Evolutionary conservation across 2,888 invertebrate genomes (phyloP), one percentile per base, ranked within the genome.

Genomic region (Pasiphila rectangulata): DNA sequence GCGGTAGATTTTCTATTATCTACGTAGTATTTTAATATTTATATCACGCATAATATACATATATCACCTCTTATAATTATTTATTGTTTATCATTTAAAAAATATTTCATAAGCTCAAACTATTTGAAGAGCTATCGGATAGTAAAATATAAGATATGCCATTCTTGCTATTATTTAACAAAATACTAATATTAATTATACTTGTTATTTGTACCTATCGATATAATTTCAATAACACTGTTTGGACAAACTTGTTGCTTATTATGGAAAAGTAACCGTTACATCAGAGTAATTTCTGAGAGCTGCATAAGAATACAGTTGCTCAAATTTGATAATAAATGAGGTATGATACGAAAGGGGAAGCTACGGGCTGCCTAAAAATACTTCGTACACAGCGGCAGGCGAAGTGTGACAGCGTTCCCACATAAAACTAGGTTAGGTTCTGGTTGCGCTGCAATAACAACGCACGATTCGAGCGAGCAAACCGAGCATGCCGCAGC

Each of bases 21-120:
- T 32, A 32, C 17, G 20, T 52, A 56, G 50, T 60, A 57, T 63
- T 57, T 64, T 47, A 59, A 54, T 46, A 25, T 20, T 35, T 16
- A n/a, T 38, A 37, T 9, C 46, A 43, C 43, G 40, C 37, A 13
- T 10, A 25, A 7, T 45, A 3, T 40, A 24, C 37, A 19, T 9
- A 21, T n/a, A 6, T 32, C 44, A 49, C 43, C 16, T 39, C 4
- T 13, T 13, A 36, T 32, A 15, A 19, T 32, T 29, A 17, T 43
- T 12, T 17, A 25, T 7, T 37, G 23, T 17, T 13, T 4, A 16
- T 21, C 29, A 19, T 36, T 27, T 17, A 17, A 27, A 25, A 27
- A 1, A 27, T 13, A 27, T 27, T 27, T 39, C 19, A 19, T 38
- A 5, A 39, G n/a, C 20, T 37, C 24, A 17, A 24, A 12, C 4